These are phyloP conservation scores for Lethenteron reissneri DNA, from an alignment of 2,113 vertebrate genomes.

Conservation along the genomic window DNA sequence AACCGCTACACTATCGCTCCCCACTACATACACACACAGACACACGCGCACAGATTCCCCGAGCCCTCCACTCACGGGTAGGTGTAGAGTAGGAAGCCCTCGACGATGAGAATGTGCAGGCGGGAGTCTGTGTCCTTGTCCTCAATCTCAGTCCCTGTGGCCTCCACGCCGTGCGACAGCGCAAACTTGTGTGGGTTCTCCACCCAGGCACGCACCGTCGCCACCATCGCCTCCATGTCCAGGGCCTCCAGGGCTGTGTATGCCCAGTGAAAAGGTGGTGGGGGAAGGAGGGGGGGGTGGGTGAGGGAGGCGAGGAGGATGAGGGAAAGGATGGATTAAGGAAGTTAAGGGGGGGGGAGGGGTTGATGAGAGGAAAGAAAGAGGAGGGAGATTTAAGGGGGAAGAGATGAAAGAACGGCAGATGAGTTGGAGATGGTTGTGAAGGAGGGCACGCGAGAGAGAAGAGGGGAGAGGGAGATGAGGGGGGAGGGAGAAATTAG, in stretches of 20 bases:
- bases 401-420: too few species aligned
- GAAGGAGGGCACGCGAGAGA: too few species aligned
- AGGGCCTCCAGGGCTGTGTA: slow-evolving; percentile 40
- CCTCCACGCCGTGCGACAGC: slow-evolving; percentile 60
- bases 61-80: slow-evolving; percentile 28
- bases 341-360: too few species aligned
- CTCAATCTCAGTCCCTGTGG: slow-evolving; percentile 30
- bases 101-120: slow-evolving; percentile 61
- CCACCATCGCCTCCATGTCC: slow-evolving; percentile 92
- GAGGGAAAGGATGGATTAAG: too few species aligned
- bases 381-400: too few species aligned
- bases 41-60: background rate
- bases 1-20: too few species aligned
- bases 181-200: slow-evolving; percentile 70
- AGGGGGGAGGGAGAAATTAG: background rate
- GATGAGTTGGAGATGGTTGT: too few species aligned
- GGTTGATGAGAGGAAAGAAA: too few species aligned
- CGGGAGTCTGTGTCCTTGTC: slow-evolving; percentile 22
- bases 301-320: too few species aligned
- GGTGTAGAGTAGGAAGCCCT: slow-evolving; percentile 81
- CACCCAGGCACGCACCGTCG: slow-evolving; percentile 59
- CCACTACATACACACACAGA: too few species aligned
- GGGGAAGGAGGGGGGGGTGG: too few species aligned
- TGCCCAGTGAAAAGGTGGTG: too few species aligned
- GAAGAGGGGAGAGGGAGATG: background rate